phyloP scores from a whole-genome alignment of 2,113 vertebrate species.

The Atrichornis clamosus region DNA sequence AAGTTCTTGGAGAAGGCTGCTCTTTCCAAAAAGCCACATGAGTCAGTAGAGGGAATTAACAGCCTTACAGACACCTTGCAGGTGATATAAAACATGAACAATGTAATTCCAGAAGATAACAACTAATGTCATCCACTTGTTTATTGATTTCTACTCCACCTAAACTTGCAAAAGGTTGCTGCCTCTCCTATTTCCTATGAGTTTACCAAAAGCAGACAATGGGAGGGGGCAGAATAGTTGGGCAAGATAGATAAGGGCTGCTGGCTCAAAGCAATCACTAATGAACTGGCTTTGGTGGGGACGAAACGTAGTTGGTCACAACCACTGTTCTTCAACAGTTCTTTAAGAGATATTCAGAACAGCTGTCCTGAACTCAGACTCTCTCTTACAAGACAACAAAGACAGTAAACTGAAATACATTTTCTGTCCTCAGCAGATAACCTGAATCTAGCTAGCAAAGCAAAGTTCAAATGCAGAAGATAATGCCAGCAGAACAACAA shows the following conservation, averaged over 20 bases:
- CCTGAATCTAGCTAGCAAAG: not conserved
- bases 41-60: not conserved
- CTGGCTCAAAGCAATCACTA: not conserved
- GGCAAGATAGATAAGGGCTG: not conserved
- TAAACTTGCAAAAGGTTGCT: not conserved
- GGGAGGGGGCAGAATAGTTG: not conserved
- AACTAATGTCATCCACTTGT: not conserved
- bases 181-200: not conserved
- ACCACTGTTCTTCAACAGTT: not conserved
- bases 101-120: not conserved
- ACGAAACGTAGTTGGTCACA: not conserved
- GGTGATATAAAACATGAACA: not conserved
- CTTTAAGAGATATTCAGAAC: not conserved
- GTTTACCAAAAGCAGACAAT: not conserved
- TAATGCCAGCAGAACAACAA: not conserved
- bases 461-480: constrained; percentile 27
- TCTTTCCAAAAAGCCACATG: not conserved
- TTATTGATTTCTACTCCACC: not conserved
- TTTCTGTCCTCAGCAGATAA: not conserved
- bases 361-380: not conserved
- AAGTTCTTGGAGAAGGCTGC: not conserved
- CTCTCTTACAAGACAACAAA: not conserved
- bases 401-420: not conserved
- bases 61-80: not conserved
- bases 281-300: not conserved